A percentile compares a stretch with the other conserved stretches of the same genome.
Evolutionary conservation across 2,888 invertebrate species (phyloP).

Genomic region (Drosophila ustulata): DNA sequence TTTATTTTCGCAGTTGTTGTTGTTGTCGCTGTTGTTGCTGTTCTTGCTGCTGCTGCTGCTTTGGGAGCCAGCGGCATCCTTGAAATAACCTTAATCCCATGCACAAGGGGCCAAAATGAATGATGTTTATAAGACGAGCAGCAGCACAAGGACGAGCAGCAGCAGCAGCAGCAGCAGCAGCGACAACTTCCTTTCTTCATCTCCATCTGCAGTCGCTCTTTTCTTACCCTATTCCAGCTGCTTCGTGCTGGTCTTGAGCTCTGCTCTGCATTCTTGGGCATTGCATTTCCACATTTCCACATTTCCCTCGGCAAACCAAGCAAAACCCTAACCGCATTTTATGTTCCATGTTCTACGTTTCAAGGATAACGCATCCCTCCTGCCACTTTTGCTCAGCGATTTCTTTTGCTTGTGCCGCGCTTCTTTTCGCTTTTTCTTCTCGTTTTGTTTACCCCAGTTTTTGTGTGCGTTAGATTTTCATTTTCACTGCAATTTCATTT

Average conservation of each 20-base stretch:
- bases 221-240: neutral
- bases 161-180: constrained; percentile 20
- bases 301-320: constrained; percentile 17
- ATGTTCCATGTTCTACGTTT: constrained; percentile 59
- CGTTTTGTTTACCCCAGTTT: constrained; percentile 76
- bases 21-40: no score
- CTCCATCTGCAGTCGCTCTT: neutral
- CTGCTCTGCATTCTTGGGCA: constrained; percentile 52
- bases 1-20: constrained; percentile 13
- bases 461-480: constrained; percentile 74
- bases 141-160: neutral
- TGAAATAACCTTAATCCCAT: constrained; percentile 84
- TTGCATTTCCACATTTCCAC: constrained; percentile 32
- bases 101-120: constrained; percentile 82
- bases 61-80: constrained; percentile 72
- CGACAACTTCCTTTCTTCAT: neutral
- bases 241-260: neutral
- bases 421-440: constrained; percentile 6
- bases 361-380: constrained; percentile 71
- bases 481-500: constrained; percentile 80
- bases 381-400: neutral
- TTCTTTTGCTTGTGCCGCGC: neutral
- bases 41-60: constrained; percentile 22
- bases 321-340: constrained; percentile 28
- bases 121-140: constrained; percentile 75